Percentiles rank a stretch among this genome's conserved stretches.
phyloP scores from a whole-genome alignment of 2,113 vertebrate genomes.

The Petrocephalus zakoni region DNA sequence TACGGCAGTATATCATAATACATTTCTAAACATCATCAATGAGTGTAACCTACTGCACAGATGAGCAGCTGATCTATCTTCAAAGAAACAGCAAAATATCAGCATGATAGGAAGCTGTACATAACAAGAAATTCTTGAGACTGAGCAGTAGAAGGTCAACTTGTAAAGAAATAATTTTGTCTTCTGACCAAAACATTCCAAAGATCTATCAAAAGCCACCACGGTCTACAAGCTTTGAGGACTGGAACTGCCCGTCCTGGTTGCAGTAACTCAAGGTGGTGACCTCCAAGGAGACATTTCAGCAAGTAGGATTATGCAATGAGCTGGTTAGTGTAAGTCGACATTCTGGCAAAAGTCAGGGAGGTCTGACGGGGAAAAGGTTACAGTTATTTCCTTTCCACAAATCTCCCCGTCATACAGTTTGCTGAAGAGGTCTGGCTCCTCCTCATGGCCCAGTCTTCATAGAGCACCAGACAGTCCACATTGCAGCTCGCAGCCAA shows the following conservation, averaged over 20 bases:
- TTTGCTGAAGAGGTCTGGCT: not conserved
- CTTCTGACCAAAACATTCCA: not conserved
- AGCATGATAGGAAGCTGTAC: not conserved
- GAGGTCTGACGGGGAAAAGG: not conserved
- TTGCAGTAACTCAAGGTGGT: not conserved
- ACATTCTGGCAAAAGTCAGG: not conserved
- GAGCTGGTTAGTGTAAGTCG: not conserved
- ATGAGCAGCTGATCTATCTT: not conserved
- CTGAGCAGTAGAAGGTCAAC: not conserved
- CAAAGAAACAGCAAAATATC: not conserved
- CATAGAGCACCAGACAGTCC: not conserved
- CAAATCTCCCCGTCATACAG: not conserved
- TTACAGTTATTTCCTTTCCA: not conserved
- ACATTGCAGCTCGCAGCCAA: not conserved
- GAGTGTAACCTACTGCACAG: not conserved
- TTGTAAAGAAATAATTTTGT: not conserved
- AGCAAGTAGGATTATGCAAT: not conserved
- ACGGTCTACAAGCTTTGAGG: not conserved
- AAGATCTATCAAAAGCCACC: not conserved
- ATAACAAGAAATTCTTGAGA: not conserved
- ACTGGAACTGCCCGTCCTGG: not conserved
- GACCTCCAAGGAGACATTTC: not conserved
- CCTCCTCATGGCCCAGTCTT: not conserved
- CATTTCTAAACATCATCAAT: not conserved
- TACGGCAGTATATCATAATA: not conserved